Base-by-base conservation (phyloP, 2,113 vertebrate genomes). In the Boulengerochromis microlepis region DNA sequence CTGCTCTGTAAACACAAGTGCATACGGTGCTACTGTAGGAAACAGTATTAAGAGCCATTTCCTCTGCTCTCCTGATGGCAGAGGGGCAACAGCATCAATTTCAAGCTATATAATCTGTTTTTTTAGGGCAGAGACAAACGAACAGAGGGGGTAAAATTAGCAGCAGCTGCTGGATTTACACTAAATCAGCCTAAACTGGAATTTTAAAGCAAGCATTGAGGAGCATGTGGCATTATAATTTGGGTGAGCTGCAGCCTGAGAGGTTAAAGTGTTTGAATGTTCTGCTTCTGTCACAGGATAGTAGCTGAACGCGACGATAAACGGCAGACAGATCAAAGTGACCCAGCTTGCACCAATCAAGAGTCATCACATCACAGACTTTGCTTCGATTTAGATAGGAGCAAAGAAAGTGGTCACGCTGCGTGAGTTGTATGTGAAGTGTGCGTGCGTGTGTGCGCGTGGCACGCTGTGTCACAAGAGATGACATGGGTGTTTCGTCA, bases 401-500 rank as follows among this genome's bases (percentile, higher is more conserved):
- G 54, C 29, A 7, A 47, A 78, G 54, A 92, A 84, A 84, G 12
- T 52, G 81, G 87, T 89, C 93, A 83, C 61, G 83, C 81, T 57
- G 45, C 50, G 22, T 16, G 33, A 11, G 26, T n/a, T 78, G 5
- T 52, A 33, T 31, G 64, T 7, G 45, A 11, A 13, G 76, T 4
- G 7, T 7, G 16, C 8, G 8, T 18, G 31, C 42, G 35, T 82
- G 38, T 74, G 45, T 15, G 66, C 4, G 16, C 9, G 16, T 3
- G 3, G 45, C 59, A 54, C 83, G 76, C 38, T 80, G 76, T 82
- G 89, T 92, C 92, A 92, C 64, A 56, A 85, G 59, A 91, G 81
- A 92, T 86, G 91, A 94, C 88, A 93, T n/a, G 80, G 59, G 54
- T 56, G 87, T 90, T 93, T 92, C 74, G 81, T 93, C 91, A 94